Percentiles rank a stretch among this genome's conserved stretches.
phyloP scores from a whole-genome alignment of 1,140 invertebrate genomes.

The Penaeus chinensis region DNA sequence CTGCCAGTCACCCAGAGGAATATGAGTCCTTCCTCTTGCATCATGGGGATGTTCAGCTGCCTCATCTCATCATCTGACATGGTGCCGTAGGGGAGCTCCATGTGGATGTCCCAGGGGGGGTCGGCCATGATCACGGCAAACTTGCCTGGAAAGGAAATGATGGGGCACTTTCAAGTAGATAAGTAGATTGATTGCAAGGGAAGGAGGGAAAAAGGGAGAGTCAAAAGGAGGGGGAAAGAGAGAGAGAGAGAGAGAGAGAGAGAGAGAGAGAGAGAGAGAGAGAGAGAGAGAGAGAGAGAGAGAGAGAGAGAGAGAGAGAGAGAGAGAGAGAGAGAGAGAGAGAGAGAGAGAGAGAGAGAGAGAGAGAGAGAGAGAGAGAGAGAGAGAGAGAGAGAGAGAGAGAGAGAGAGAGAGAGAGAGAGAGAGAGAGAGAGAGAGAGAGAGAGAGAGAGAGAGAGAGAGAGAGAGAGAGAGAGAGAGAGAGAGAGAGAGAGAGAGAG shows the following conservation, averaged over 20 bases:
- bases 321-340: too few relatives aligned
- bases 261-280: too few relatives aligned
- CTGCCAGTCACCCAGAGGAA: conserved; percentile 98
- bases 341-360: too few relatives aligned
- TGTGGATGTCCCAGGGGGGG: conserved; percentile 85
- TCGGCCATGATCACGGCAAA: conserved; percentile 71
- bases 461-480: background rate
- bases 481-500: background rate
- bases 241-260: too few relatives aligned
- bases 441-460: background rate
- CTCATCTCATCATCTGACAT: conserved; percentile 99
- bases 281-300: too few relatives aligned
- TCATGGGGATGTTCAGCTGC: conserved; percentile 86
- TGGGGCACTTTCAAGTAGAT: too few relatives aligned
- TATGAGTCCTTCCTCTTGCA: conserved; percentile 96
- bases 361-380: too few relatives aligned
- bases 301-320: too few relatives aligned
- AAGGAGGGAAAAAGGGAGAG: background rate
- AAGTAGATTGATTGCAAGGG: background rate
- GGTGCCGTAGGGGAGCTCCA: conserved; percentile 98
- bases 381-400: too few relatives aligned
- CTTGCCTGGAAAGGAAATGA: conserved; percentile 64
- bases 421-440: background rate
- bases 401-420: too few relatives aligned
- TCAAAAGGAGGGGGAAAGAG: too few relatives aligned